phyloP scores from a whole-genome alignment of 2,888 invertebrate species.

The Lithodes maja region DNA sequence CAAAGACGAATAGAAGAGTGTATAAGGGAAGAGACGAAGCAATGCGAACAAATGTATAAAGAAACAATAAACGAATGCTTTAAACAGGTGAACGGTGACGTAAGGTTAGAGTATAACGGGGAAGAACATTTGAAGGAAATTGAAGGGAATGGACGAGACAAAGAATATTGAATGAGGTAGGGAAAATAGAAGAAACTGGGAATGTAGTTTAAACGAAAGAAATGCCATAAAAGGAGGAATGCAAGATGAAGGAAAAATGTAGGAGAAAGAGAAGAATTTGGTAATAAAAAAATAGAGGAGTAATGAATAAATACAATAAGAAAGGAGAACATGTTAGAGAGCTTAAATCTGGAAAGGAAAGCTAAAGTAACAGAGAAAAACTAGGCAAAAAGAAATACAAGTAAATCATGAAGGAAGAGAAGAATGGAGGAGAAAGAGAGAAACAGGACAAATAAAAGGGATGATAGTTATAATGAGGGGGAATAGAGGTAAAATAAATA shows the following conservation, averaged over 20 bases:
- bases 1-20: no score
- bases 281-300: background rate
- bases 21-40: no score
- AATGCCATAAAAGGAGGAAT: background rate
- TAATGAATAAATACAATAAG: background rate
- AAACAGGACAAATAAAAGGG: background rate
- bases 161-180: background rate
- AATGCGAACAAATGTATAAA: no score
- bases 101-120: no score
- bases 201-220: background rate
- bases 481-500: background rate
- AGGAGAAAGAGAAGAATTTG: no score
- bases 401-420: background rate
- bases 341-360: background rate
- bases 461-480: background rate
- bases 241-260: background rate
- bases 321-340: background rate
- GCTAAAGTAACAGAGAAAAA: no score
- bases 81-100: no score
- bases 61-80: no score
- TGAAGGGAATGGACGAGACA: background rate
- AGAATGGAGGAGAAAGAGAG: background rate
- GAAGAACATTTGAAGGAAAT: no score
- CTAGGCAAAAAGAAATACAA: background rate
- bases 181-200: background rate